Evolutionary conservation across 1,140 invertebrate genomes (phyloP), one percentile per base, ranked within the genome.

Genomic region (Vollenhovia emeryi): DNA sequence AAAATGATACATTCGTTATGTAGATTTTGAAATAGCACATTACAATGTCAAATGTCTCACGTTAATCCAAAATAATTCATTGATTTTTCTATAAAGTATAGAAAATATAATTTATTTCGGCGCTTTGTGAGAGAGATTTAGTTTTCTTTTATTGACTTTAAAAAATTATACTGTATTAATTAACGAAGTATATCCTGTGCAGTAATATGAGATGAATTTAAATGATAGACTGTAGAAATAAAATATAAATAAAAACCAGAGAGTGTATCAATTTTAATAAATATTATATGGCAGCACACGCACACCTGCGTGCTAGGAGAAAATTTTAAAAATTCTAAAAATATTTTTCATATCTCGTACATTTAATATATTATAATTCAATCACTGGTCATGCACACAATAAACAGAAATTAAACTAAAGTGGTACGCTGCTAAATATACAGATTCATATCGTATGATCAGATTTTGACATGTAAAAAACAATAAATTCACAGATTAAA

Each of bases 1-100:
- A 66, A 84, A 66, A 79, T 36, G 6, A 24, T 36, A 79, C 9
- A 68, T 66, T 68, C 27, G n/a, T 79, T 36, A 78, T 74, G 3
- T 66, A 78, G 9, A 64, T 40, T 74, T 55, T 55, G 13, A 33
- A 74, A 64, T 64, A 64, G 0, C 36, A 21, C n/a, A n/a, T n/a
- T n/a, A n/a, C n/a, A 64, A 64, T 40, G 9, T 9, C 6, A 52
- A 64, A 21, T 40, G 40, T 40, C 4, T 64, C 40, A 11, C 18
- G 0, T 18, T 52, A 33, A 7, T 21, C 3, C 8, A 0, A 21
- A 30, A 33, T 48, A 24, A 18, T 24, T 59, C 27, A 75, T 75
- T 13, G 33, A 75, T 59, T 59, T 59, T 59, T 75, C 1, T 7
- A 7, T 55, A 11, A 24, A 55, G 15, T 4, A 4, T 21, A 40